Base-by-base conservation (phyloP, 2,888 invertebrate genomes). In the Eledone cirrhosa region DNA sequence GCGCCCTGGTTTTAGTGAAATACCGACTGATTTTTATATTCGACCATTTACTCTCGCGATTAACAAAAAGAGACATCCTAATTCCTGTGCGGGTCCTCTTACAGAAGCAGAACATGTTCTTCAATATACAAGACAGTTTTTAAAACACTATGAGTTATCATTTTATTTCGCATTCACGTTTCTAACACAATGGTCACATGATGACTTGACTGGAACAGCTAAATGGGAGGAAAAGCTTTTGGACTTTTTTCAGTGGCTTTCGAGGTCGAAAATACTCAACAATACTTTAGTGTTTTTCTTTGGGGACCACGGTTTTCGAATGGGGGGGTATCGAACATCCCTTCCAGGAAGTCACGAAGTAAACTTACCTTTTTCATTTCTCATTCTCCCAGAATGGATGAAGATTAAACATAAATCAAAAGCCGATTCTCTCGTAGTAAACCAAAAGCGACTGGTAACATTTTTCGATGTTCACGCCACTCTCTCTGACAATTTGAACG, bases 251-350 rank as follows among this genome's bases (percentile, higher is more conserved):
- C 0, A 22, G 5, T 67, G 67, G 67, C 67, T 67, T 22, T 33
- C 16, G 16, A 5, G 16, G 13, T 31, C 67, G 29, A 33, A 22
- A 0, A 67, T 19, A 29, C 22, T 67, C 31, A 67, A 67, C 67
- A 67, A 67, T 14, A 67, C 67, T 8, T 33, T 67, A 19, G 19
- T 67, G 67, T 67, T 67, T 67, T 67, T 67, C 31, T 67, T 67
- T 24, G 33, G 67, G 31, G 67, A 67, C 31, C 67, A 67, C 14
- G 67, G 67, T 31, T 67, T 67, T 22, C 67, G 33, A 33, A 67
- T 67, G 67, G 67, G 67, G 19, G 67, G 29, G 19, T 67, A n/a
- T 14, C 67, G 67, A 16, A 0, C 29, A 5, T 31, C 67, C 19
- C 4, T 8, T 4, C 29, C 3, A 5, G 67, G 67, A 29, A 29